Conservation (phyloP, 2,113 vertebrate genomes). For the Ovis canadensis region DNA sequence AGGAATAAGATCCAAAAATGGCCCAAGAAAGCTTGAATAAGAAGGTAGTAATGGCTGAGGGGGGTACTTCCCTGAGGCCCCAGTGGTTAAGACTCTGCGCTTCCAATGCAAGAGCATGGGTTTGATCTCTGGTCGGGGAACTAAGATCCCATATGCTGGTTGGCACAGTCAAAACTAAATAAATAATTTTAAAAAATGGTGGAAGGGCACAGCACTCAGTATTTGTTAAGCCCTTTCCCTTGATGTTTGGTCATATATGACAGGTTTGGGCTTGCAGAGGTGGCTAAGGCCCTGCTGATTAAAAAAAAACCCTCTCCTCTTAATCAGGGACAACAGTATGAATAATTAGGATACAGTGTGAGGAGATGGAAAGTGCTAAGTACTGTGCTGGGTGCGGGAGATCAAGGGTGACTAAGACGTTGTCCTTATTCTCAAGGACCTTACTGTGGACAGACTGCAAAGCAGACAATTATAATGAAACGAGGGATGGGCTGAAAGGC, state of each 20-base stretch:
- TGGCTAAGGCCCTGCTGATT: not conserved
- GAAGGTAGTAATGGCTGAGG: not conserved
- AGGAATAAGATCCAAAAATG: not conserved
- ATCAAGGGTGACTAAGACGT: not conserved
- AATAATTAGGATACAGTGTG: no score
- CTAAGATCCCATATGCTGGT: not conserved
- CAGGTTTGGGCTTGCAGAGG: not conserved
- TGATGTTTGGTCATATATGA: not conserved
- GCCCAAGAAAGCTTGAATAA: not conserved
- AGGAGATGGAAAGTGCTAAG: not conserved
- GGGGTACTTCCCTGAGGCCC: not conserved
- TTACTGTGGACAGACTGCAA: not conserved
- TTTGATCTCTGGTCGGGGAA: not conserved
- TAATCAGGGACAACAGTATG: not conserved
- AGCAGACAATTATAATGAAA: not conserved
- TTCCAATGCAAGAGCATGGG: not conserved
- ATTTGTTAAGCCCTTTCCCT: not conserved
- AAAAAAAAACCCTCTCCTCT: not conserved
- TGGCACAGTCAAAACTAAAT: not conserved
- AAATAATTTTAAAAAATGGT: not conserved
- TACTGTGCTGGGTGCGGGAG: not conserved
- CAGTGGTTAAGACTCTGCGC: not conserved
- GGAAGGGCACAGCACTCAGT: no score
- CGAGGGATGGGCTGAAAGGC: accelerated
- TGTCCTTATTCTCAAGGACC: not conserved